Evolutionary conservation across 2,797 vertebrate species (phyloP).

Genomic region (Pseudomugil tenellus): DNA sequence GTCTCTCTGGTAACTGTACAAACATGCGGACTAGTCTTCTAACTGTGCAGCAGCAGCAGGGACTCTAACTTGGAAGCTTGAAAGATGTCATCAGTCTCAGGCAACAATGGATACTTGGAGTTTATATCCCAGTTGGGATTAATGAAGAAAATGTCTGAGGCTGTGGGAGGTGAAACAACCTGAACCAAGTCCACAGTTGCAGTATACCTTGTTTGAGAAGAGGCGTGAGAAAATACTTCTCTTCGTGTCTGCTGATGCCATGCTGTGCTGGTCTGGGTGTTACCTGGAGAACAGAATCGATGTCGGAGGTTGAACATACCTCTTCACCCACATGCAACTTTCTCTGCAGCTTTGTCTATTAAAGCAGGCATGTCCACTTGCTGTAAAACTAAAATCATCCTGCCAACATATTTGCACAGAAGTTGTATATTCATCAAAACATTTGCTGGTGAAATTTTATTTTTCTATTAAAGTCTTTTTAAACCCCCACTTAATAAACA

Average conservation of each 20-base stretch:
- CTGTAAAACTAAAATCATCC: conserved; percentile 31
- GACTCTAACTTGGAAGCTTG: conserved; percentile 33
- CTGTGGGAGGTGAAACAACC: conserved; percentile 17
- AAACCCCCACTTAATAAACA: neutral
- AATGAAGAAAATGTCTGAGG: conserved; percentile 20
- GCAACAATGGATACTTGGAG: conserved; percentile 50
- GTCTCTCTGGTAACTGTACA: conserved; percentile 33
- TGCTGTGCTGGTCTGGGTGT: conserved; percentile 53
- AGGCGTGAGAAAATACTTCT: conserved; percentile 19
- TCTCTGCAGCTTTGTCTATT: conserved; percentile 20
- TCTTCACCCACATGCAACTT: conserved; percentile 12
- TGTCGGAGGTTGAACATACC: conserved; percentile 27
- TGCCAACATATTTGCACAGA: neutral
- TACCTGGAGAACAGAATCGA: conserved; percentile 43
- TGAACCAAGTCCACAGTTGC: conserved; percentile 33
- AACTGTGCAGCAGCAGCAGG: conserved; percentile 22
- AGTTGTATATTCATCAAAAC: too few relatives aligned
- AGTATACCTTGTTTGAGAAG: conserved; percentile 33
- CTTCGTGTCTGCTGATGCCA: conserved; percentile 27
- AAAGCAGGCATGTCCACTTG: conserved; percentile 23
- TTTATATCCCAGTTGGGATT: conserved; percentile 38
- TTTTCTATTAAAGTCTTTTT: too few relatives aligned
- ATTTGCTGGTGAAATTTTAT: too few relatives aligned
- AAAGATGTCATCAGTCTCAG: conserved; percentile 49
- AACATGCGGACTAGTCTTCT: conserved; percentile 26